Evolutionary conservation across 2,888 invertebrate species (phyloP), one percentile per base, ranked within the genome.

Genomic region (Taenaris catops): DNA sequence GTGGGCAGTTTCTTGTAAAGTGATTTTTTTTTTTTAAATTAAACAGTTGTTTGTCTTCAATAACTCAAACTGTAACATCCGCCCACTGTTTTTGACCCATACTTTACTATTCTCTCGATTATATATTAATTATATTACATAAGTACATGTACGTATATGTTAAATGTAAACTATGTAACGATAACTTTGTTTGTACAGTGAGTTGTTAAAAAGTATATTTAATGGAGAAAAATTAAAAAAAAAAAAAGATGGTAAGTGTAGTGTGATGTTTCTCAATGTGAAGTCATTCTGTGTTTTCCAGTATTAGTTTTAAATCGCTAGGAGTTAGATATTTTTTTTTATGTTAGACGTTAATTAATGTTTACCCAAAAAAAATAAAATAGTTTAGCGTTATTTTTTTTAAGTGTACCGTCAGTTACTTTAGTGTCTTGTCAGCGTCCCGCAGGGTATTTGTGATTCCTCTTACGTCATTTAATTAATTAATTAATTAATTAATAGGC

Each of bases 281-380:
- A 61, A 71, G 63, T 67, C 57, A 55, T 60, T 72, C 53, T 60
- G 61, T 74, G 62, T 73, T 63, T 63, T n/a, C n/a, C 75, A 81
- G 79, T 80, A 79, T 81, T 83, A 75, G 75, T 72, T 74, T 71
- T 72, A 76, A 79, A 76, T 76, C 65, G 63, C 54, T 79, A 79
- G 79, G 63, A 64, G 71, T 74, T 78, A 74, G 67, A 68, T 56
- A n/a, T n/a, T n/a, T n/a, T n/a, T n/a, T n/a, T 34, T 81, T 80
- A 76, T 79, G 72, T 81, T 80, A 81, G 80, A 72, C 56, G 75
- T 79, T 81, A 78, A 72, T 78, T 81, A 75, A 65, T 79, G 63
- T 78, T 75, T 80, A 80, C 63, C 54, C n/a, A n/a, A n/a, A n/a
- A n/a, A n/a, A n/a, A n/a, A n/a, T 75, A 29, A 29, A 52, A 63